Conservation (phyloP, 2,888 invertebrate species). For the Erebia ligea region DNA sequence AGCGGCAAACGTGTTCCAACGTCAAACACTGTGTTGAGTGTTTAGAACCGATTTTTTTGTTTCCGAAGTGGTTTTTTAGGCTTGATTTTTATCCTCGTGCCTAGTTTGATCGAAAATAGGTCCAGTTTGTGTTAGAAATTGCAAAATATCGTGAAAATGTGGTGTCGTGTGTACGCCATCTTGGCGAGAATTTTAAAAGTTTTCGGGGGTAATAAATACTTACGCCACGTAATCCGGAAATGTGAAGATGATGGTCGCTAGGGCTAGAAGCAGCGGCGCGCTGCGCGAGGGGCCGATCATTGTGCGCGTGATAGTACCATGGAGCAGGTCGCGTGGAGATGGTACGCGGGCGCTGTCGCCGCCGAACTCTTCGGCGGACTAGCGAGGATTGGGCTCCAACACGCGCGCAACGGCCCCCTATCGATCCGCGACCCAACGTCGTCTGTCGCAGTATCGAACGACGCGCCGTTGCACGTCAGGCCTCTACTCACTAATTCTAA, state of each 20-base stretch:
- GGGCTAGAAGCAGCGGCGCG: constrained; percentile 84
- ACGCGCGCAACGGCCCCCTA: constrained; percentile 49
- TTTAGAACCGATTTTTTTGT: neutral
- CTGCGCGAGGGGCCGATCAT: constrained; percentile 83
- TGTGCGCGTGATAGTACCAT: constrained; percentile 72
- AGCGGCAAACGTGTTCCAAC: constrained; percentile 17
- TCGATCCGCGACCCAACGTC: constrained; percentile 73
- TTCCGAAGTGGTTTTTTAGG: neutral
- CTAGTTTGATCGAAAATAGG: neutral
- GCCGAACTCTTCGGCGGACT: constrained; percentile 62
- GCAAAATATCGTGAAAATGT: neutral
- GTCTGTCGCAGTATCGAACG: constrained; percentile 73
- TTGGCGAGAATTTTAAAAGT: constrained; percentile 1
- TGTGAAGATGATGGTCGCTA: constrained; percentile 83
- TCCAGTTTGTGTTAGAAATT: neutral
- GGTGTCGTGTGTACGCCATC: neutral
- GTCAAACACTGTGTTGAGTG: neutral
- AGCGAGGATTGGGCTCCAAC: constrained; percentile 51
- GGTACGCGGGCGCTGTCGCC: constrained; percentile 54
- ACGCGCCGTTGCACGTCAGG: constrained; percentile 61
- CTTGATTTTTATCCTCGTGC: neutral
- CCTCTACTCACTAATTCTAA: neutral
- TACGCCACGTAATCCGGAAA: constrained; percentile 85
- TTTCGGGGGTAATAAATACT: constrained; percentile 62
- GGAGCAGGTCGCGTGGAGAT: constrained; percentile 51